Base-by-base conservation (phyloP, 2,888 invertebrate genomes). In the Cheilosia vulpina region DNA sequence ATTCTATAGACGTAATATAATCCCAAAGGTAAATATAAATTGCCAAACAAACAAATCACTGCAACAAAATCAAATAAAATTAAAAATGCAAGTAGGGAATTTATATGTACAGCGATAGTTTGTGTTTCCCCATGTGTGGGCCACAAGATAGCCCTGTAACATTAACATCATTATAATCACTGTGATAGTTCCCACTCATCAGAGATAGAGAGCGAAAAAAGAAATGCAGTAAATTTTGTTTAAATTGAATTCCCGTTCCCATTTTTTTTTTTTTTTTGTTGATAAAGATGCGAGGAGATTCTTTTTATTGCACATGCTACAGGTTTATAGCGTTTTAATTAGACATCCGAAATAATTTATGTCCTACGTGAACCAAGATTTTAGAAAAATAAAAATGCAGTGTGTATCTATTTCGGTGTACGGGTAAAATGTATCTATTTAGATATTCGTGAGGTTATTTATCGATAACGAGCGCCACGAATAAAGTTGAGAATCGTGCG, bases 251-350 rank as follows among this genome's bases (percentile, higher is more conserved):
- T 77, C 60, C 43, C 50, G 55, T 53, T 60, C 38, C 62, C 52
- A 21, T 82, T 55, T 47, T 52, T 43, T 6, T 11, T 2, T 21
- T 21, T 21, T 6, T 24, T 1, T 19, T 17, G 63, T 38, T 3
- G 38, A 38, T 13, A 38, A 38, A 71, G 75, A 76, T 80, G 21
- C 45, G 34, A 38, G 13, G 38, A 38, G 38, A 38, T 38, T 38
- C 38, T 58, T 75, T 79, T 79, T 79, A 84, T 75, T 65, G 65
- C 63, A 63, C 65, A 75, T 69, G 55, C 34, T 43, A 71, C 69
- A 58, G 57, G 55, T 76, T 84, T 80, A 84, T 84, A 69, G 75
- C 58, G 65, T 75, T 84, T 84, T 84, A 84, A 84, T 84, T 84
- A 84, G 84, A 73, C 79, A 68, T 31, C 57, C 47, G 13, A 45